Evolutionary conservation across 2,113 vertebrate species (phyloP), one percentile per base, ranked within the genome.

Genomic region (Sinosuthora webbiana): DNA sequence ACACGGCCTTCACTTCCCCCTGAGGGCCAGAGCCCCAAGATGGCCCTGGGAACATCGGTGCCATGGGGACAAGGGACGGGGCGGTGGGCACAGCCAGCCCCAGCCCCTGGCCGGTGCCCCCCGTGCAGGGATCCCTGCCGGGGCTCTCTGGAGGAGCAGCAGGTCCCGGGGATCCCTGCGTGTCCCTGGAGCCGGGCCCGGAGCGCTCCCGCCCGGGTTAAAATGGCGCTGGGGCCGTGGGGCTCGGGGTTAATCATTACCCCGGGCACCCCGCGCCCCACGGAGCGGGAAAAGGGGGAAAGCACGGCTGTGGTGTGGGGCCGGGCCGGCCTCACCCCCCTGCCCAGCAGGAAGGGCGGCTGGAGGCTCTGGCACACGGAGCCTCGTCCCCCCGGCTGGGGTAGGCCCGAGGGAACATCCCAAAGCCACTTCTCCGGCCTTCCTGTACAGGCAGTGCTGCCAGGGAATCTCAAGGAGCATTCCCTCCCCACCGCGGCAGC

Each of bases 181-280:
- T 3, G 1, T 31, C 53, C 15, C 1, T 0, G 31, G 63, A 8
- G 13, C 12, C 5, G 6, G 87, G 62, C 15, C 57, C 0, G 6
- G 23, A 65, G 77, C 90, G 4, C 33, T 87, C 78, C 90, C 8
- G 18, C n/a, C 83, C 14, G 0, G 2, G 11, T 25, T 93, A 96
- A 96, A 52, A 97, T 97, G 97, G 97, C 96, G 95, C 96, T 94
- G 94, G 92, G 94, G 89, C 83, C 28, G 11, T 75, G 90, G 94
- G 91, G 89, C 41, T 31, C 17, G 10, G 3, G 60, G 84, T 97
- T 97, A 97, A 96, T 96, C 79, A 96, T 97, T 96, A 97, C 30
- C 94, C 11, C 7, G 1, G 45, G 64, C 89, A 90, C 86, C 93
- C 86, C 39, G 2, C 6, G 1, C 65, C 94, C 77, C 77, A 76